Evolutionary conservation across 1,140 invertebrate genomes (phyloP).

Genomic region (Ceratosolen fusciceps): DNA sequence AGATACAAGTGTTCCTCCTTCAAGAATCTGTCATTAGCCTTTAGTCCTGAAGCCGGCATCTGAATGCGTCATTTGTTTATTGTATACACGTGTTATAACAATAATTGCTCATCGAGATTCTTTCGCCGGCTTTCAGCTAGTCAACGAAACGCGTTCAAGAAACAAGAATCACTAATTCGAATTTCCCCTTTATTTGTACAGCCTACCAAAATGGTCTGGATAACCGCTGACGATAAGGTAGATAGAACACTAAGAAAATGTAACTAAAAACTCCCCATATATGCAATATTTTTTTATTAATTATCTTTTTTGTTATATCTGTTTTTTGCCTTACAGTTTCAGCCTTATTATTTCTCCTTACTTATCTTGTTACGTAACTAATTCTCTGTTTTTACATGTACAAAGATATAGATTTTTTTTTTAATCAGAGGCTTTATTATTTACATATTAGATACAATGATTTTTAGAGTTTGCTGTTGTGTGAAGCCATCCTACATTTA

Average conservation of each 20-base stretch:
- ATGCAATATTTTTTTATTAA: conserved; percentile 17
- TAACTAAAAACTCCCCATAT: conserved; percentile 1
- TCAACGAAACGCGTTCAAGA: conserved; percentile 40
- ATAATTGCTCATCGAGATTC: not conserved
- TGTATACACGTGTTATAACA: not conserved
- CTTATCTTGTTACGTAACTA: conserved; percentile 38
- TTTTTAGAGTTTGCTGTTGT: conserved; percentile 25
- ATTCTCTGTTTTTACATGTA: conserved; percentile 12
- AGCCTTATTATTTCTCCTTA: conserved; percentile 11
- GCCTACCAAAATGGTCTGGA: conserved; percentile 71
- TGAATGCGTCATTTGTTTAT: conserved; percentile 20
- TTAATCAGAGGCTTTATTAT: conserved; percentile 1
- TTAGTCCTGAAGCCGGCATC: conserved; percentile 20
- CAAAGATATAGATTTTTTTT: not conserved
- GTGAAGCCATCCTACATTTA: not conserved
- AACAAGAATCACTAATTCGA: conserved; percentile 61
- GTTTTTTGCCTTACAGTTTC: conserved; percentile 3
- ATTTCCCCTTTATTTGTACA: conserved; percentile 69
- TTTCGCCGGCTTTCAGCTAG: conserved; percentile 1
- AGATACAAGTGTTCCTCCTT: not conserved
- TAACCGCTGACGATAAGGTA: conserved; percentile 70
- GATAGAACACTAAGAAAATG: conserved; percentile 15
- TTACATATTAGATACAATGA: conserved; percentile 5
- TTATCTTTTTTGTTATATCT: conserved; percentile 24
- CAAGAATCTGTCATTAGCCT: not conserved